A percentile compares a stretch with the other conserved stretches of the same genome.
These are phyloP conservation scores for Cephonodes hylas DNA, from an alignment of 2,888 invertebrate species.

Conservation along the genomic window DNA sequence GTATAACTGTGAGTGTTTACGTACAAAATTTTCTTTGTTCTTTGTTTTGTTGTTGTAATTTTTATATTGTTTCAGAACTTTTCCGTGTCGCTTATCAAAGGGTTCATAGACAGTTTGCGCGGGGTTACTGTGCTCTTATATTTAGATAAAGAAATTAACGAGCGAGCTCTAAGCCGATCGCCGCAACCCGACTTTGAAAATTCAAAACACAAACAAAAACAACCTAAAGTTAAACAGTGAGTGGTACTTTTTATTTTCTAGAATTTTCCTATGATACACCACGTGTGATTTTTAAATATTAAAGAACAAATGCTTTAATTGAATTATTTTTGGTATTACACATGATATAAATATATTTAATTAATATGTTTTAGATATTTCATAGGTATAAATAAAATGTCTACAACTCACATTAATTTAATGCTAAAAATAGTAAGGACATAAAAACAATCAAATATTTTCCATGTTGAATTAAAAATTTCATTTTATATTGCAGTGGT, in stretches of 20 bases:
- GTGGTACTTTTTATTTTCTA: constrained; percentile 29
- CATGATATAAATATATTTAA: not conserved
- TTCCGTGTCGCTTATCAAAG: constrained; percentile 84
- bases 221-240: constrained; percentile 78
- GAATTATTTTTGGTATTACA: not conserved
- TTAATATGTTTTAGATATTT: too few species aligned
- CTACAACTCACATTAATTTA: too few species aligned
- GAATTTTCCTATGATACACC: constrained; percentile 7
- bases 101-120: constrained; percentile 89
- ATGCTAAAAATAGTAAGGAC: too few species aligned
- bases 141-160: constrained; percentile 89
- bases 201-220: constrained; percentile 66
- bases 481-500: too few species aligned
- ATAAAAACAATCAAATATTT: too few species aligned
- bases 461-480: too few species aligned
- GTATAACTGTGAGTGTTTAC: constrained; percentile 32
- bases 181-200: constrained; percentile 72
- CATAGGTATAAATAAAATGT: too few species aligned
- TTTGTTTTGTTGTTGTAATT: constrained; percentile 30
- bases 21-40: constrained; percentile 18
- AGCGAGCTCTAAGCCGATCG: constrained; percentile 79
- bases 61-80: constrained; percentile 81
- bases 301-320: not conserved
- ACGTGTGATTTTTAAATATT: not conserved
- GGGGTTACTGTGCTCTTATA: constrained; percentile 88